A percentile compares a stretch with the other conserved stretches of the same genome.
phyloP scores from a whole-genome alignment of 2,797 vertebrate species.

The Lophotriccus pileatus region DNA sequence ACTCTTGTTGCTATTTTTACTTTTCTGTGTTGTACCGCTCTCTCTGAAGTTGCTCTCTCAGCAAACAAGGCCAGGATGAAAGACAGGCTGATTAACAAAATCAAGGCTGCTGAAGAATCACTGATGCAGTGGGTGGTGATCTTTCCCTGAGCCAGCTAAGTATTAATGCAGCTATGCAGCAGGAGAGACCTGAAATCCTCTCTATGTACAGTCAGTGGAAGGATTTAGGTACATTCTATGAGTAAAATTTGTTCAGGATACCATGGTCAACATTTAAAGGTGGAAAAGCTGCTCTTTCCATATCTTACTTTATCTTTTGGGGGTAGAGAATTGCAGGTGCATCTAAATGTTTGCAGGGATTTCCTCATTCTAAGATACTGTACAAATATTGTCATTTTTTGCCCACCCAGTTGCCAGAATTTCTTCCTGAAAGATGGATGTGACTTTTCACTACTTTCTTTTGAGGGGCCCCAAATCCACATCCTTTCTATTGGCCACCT shows the following conservation, averaged over 20 bases:
- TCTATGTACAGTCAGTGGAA: not conserved
- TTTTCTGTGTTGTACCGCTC: not conserved
- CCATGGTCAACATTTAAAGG: not conserved
- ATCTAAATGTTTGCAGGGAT: not conserved
- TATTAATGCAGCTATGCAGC: not conserved
- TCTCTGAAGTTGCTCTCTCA: slow-evolving; percentile 47
- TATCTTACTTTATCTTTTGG: not conserved
- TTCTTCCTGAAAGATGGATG: not conserved
- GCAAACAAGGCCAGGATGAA: slow-evolving; percentile 50
- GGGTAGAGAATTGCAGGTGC: not conserved
- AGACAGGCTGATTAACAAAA: slow-evolving; percentile 57
- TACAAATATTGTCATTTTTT: not conserved
- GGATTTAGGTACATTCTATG: not conserved
- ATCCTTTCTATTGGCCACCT: not conserved
- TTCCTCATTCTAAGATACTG: not conserved
- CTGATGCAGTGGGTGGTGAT: slow-evolving; percentile 12
- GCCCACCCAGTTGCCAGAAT: not conserved
- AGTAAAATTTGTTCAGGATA: not conserved
- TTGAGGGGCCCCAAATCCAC: not conserved
- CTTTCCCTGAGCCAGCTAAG: not conserved
- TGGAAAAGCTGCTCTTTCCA: not conserved
- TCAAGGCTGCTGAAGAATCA: slow-evolving; percentile 25
- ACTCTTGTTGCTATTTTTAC: slow-evolving; percentile 45
- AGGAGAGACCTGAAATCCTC: not conserved
- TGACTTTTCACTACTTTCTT: not conserved